Evolutionary conservation across 2,797 vertebrate species (phyloP).

Genomic region (Coracias cyanogaster): DNA sequence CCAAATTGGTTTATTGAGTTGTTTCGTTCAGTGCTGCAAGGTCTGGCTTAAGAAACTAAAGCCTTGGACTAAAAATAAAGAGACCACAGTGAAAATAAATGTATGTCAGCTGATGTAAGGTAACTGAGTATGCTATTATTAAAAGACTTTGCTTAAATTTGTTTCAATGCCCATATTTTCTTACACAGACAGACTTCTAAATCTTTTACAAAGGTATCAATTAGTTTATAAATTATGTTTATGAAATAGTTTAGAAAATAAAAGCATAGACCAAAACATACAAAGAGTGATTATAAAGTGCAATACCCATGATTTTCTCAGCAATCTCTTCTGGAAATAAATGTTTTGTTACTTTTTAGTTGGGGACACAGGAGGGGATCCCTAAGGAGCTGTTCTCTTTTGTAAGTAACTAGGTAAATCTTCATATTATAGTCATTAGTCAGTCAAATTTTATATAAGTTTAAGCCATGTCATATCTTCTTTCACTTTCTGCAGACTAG

Average conservation of each 20-base stretch:
- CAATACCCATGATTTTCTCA: background rate
- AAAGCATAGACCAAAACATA: background rate
- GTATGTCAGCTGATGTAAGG: conserved; percentile 30
- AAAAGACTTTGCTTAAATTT: background rate
- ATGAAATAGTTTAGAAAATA: conserved; percentile 13
- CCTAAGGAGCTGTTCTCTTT: background rate
- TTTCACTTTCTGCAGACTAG: background rate
- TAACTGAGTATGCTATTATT: conserved; percentile 58
- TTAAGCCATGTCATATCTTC: background rate
- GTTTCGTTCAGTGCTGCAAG: conserved; percentile 45
- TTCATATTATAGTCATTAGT: background rate
- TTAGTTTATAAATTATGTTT: background rate
- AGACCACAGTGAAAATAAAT: conserved; percentile 10
- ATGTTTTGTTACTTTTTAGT: background rate
- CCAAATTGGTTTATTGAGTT: conserved; percentile 70
- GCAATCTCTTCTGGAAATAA: background rate
- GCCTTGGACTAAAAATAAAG: conserved; percentile 58
- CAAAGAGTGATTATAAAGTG: background rate
- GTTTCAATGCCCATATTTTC: conserved; percentile 7
- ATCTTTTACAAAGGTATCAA: background rate
- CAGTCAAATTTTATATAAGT: background rate
- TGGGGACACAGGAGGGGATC: background rate
- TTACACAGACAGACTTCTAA: background rate
- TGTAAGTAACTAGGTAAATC: background rate
- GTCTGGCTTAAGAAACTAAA: conserved; percentile 59